Evolutionary conservation across 2,113 vertebrate genomes (phyloP), one percentile per base, ranked within the genome.

Genomic region (Helogale parvula): DNA sequence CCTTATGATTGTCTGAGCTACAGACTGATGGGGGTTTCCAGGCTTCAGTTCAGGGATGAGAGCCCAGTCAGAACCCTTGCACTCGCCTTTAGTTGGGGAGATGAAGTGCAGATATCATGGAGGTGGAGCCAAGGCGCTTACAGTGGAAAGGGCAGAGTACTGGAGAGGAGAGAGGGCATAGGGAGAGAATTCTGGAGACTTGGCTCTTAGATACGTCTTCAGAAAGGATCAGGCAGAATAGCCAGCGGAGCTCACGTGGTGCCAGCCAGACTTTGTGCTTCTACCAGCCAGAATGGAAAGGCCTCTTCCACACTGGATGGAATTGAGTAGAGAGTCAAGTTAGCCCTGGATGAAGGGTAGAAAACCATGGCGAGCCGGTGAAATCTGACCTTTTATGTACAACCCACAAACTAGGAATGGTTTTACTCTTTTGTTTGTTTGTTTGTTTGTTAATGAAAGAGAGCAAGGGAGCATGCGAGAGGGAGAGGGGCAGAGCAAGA

Each of bases 11-110:
- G 45, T 13, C 50, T 21, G 45, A 16, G 74, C 27, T 50, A 38
- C 9, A 63, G 29, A 14, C 50, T 33, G 10, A 57, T 17, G 25
- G 92, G 35, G 47, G n/a, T 69, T 29, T 80, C 31, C 2, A 19
- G 60, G 3, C 27, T 74, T 71, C 27, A 1, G 0, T 21, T 23
- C 27, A 21, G 27, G 10, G 17, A 63, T 7, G 1, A 31, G 31
- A 31, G 23, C 7, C 7, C 41, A n/a, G 2, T 6, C 10, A 38
- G 52, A 65, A 57, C 1, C 1, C 7, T 52, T 27, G 2, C 25
- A 15, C 11, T 45, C 3, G 47, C 47, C 4, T 4, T 33, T 14
- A 8, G 5, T 5, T 13, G 21, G 47, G 80, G 27, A 90, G 16
- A 25, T 27, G 41, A 45, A 33, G 11, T 29, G 21, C 29, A 60